Evolutionary conservation across 2,113 vertebrate species (phyloP), one percentile per base, ranked within the genome.

Genomic region (Anhinga rufa): DNA sequence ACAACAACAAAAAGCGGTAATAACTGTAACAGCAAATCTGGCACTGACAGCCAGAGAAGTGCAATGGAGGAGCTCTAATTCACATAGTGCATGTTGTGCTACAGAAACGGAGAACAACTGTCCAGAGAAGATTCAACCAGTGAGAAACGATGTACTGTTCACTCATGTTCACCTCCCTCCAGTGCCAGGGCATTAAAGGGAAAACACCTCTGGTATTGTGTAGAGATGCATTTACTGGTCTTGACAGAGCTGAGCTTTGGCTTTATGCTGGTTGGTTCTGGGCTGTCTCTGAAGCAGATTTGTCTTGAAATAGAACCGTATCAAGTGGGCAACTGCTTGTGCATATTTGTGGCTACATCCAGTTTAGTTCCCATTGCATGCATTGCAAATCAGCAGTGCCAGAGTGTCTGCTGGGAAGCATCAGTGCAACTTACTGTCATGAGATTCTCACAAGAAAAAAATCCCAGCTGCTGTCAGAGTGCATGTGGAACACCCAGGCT

Each of bases 321-420:
- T 34, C 8, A 25, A n/a, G 34, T 11, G 25, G 38, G 38, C 12
- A 24, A 8, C 66, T 28, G 42, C 24, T 17, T 16, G 44, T 25
- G 34, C 36, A 6, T 1, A 12, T 49, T 42, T 17, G 57, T 48
- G 25, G 44, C 40, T 54, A 6, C 49, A 2, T 10, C 46, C 16
- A 1, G 28, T 34, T 11, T 1, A 12, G 8, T 26, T 62, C 32
- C 57, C 29, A 5, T 3, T 14, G 24, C 1, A 1, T 9, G 18
- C 11, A 1, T 7, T 6, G 60, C 26, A 17, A 17, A 26, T 24
- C 11, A 14, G 25, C 26, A 7, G 24, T 8, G 17, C 29, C 20
- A 1, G 14, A 21, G 8, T 38, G 12, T 36, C 69, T 76, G n/a
- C 54, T 17, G 40, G 29, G 29, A 64, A 22, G 22, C 38, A 18